Evolutionary conservation across 2,797 vertebrate genomes (phyloP), one percentile per base, ranked within the genome.

Genomic region (Gymnocypris eckloni): DNA sequence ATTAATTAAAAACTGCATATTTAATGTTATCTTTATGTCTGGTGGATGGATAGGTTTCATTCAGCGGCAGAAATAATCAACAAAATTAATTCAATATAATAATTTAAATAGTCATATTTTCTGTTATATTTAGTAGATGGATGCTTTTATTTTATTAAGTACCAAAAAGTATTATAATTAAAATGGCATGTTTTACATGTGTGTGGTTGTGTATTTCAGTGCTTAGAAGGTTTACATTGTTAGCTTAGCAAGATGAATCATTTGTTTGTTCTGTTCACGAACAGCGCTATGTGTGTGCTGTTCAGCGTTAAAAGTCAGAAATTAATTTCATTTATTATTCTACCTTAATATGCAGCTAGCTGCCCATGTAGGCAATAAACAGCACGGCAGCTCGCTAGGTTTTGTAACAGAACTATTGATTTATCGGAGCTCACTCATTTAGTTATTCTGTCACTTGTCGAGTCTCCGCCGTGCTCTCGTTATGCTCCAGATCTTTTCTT

Each of bases 401-500:
- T 77, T 67, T 67, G 5, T 77, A 54, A 20, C 59, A 54, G 37
- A 43, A 78, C 4, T 78, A 22, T 75, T 69, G 25, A 71, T 76
- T 81, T 16, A 12, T 56, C 10, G 9, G n/a, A 2, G 37, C 8
- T 50, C 22, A 50, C 50, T 52, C 59, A 20, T 76, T 70, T 39
- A 33, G n/a, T 86, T 67, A 6, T 73, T 25, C 73, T 73, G 59
- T 72, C 80, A 43, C 67, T 84, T 45, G 25, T 78, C 18, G 6
- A 71, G 48, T 81, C 22, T 10, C 52, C 2, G 37, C 18, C 9
- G 4, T 22, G 64, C 28, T 25, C 54, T 67, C 39, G 25, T 86
- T 86, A 82, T 85, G 84, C 89, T 80, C 82, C 84, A 83, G 61
- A 80, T 86, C 83, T 20, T 79, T 84, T 84, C 76, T 72, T 85